Percentiles rank a stretch among this genome's conserved stretches.
These are phyloP conservation scores for Synanthedon vespiformis DNA, from an alignment of 2,888 invertebrate species.

Conservation along the genomic window DNA sequence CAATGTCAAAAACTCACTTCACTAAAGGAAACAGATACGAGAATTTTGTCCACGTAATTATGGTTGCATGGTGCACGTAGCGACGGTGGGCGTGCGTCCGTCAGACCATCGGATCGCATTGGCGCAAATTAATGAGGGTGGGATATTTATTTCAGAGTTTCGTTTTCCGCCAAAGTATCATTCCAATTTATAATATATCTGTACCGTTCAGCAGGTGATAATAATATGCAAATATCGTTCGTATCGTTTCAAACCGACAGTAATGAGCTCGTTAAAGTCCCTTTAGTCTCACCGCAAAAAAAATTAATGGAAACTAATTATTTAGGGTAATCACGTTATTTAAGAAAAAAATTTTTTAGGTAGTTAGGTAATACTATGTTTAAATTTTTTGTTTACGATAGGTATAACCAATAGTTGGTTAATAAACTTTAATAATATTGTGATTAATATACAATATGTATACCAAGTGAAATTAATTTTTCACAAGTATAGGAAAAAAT, in stretches of 20 bases:
- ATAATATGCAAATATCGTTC: conserved; percentile 24
- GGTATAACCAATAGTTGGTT: no score
- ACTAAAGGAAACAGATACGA: not conserved
- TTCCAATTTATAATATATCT: conserved; percentile 4
- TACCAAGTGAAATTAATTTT: no score
- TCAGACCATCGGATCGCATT: conserved; percentile 57
- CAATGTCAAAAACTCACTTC: no score
- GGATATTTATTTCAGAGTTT: conserved; percentile 61
- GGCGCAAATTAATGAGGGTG: conserved; percentile 67
- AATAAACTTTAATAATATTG: no score
- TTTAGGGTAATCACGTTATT: not conserved
- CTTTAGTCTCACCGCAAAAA: not conserved
- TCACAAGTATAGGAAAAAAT: no score
- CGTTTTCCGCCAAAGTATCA: conserved; percentile 24
- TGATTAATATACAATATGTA: no score
- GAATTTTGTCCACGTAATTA: not conserved
- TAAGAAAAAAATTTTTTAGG: no score
- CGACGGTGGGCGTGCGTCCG: conserved; percentile 28
- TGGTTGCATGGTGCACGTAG: conserved; percentile 14
- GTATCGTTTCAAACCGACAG: conserved; percentile 16
- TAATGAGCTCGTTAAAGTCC: conserved; percentile 44
- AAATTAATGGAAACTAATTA: not conserved
- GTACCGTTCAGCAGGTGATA: conserved; percentile 18
- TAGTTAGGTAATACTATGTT: no score
- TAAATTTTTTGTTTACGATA: no score